Evolutionary conservation across 2,888 invertebrate species (phyloP).

Genomic region (Tubulanus polymorphus): DNA sequence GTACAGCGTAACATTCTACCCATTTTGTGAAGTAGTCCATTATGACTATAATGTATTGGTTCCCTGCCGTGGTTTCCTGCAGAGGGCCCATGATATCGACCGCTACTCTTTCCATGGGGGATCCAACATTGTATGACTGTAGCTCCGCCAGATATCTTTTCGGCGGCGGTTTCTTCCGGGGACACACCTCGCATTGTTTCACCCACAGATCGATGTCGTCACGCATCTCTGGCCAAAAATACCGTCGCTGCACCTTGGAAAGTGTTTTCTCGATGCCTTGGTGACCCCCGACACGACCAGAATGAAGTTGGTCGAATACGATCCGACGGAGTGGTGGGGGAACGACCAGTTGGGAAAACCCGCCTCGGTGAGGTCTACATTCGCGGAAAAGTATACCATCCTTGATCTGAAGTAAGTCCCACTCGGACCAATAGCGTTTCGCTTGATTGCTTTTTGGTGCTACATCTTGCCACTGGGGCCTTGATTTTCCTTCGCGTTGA

Average conservation of each 20-base stretch:
- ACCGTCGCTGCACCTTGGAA: constrained; percentile 8
- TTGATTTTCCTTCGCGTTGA: too few species aligned
- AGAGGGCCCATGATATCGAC: constrained; percentile 22
- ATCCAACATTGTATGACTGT: constrained; percentile 15
- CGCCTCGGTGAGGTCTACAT: constrained; percentile 8
- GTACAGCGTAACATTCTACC: constrained; percentile 17
- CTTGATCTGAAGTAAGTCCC: too few species aligned
- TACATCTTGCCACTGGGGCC: too few species aligned
- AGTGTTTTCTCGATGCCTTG: constrained; percentile 16
- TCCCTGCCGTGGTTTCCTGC: constrained; percentile 17
- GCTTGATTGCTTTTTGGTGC: too few species aligned
- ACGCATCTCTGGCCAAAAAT: constrained; percentile 16
- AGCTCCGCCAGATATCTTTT: constrained; percentile 11
- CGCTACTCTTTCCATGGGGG: constrained; percentile 15
- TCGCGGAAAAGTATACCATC: constrained; percentile 13
- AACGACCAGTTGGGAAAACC: constrained; percentile 9
- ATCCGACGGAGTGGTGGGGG: constrained; percentile 9
- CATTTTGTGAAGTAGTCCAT: constrained; percentile 22
- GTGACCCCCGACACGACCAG: constrained; percentile 13
- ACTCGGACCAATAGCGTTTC: too few species aligned
- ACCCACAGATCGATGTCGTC: constrained; percentile 14
- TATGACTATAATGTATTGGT: constrained; percentile 20
- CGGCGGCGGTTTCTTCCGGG: constrained; percentile 10
- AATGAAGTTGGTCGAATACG: constrained; percentile 11
- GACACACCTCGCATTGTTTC: constrained; percentile 15